phyloP scores from a whole-genome alignment of 37 sponge, comb jelly and placozoan genomes.

The Petrosia ficiformis region DNA sequence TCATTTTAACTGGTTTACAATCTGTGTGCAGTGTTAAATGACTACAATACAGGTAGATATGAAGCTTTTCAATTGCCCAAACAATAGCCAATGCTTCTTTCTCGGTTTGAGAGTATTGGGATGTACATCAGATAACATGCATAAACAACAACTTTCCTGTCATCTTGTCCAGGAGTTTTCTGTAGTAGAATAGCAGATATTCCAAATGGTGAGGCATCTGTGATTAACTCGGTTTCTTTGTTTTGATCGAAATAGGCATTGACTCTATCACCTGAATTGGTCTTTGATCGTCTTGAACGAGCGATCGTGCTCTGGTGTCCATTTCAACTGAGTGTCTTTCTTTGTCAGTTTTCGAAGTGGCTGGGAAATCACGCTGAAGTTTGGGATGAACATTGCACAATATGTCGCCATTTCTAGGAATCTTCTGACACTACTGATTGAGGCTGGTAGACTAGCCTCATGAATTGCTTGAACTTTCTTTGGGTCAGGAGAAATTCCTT shows the following conservation, averaged over 20 bases:
- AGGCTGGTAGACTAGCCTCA: too few relatives aligned
- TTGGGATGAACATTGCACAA: conserved; percentile 48
- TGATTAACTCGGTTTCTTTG: conserved; percentile 31
- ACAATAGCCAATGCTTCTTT: conserved; percentile 4
- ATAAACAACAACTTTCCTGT: conserved; percentile 34
- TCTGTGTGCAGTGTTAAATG: conserved; percentile 13
- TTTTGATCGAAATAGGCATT: conserved; percentile 37
- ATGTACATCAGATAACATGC: too few relatives aligned
- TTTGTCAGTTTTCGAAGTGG: conserved; percentile 50
- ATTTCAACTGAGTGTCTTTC: too few relatives aligned
- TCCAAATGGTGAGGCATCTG: too few relatives aligned
- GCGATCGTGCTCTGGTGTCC: conserved; percentile 9
- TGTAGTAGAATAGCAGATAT: conserved; percentile 45
- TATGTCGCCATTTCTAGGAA: conserved; percentile 57
- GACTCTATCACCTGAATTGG: conserved; percentile 28
- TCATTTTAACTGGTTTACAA: conserved; percentile 17
- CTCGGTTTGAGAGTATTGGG: neutral
- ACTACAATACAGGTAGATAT: neutral
- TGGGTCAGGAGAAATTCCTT: too few relatives aligned
- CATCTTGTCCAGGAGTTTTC: conserved; percentile 10
- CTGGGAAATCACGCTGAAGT: conserved; percentile 31
- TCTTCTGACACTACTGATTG: conserved; percentile 16
- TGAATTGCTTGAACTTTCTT: too few relatives aligned
- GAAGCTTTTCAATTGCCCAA: conserved; percentile 11
- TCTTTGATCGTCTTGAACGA: conserved; percentile 39